Evolutionary conservation across 53 echinoderm and acorn worm species (phyloP), one percentile per base, ranked within the genome.

Genomic region (Holothuria leucospilota): DNA sequence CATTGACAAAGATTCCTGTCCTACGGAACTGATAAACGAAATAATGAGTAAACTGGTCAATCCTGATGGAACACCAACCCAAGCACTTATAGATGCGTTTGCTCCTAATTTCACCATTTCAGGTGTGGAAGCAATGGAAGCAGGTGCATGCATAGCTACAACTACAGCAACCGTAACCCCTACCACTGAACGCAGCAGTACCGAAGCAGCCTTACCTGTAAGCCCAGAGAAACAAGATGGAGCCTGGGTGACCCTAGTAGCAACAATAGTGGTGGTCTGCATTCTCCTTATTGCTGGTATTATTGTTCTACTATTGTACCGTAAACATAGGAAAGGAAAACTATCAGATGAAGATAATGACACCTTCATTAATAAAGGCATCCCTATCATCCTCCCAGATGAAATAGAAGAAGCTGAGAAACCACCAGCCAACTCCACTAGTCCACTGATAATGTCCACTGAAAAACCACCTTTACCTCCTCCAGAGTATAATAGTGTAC

Each of bases 311-410:
- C n/a, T 89, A 18, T 64, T 89, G 39, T 89, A 89, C 84, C 90
- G 99, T 34, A 95, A 90, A 85, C 93, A 89, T 84, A 92, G 99
- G 67, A 99, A 99, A 86, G 99, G 98, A 46, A 99, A 99, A 68
- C 89, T 97, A 14, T 99, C 99, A 0, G 99, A 99, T 68, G 99
- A 99, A 82, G 99, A 99, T 88, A 91, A 99, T 78, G 91, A 94
- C 81, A 99, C 99, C 11, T 99, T 99, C 88, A 95, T 99, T 85
- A 99, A 95, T 62, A 99, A 99, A 84, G 95, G 99, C 79, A 99
- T 99, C 63, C 99, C 99, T 24, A 99, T 99, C 78, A 99, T 99
- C 66, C 95, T 99, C 65, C 92, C 99, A 0, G 94, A 95, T 62
- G 99, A 99, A 77, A 83, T 99, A 15, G 95, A 99, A 56, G 95